phyloP scores from a whole-genome alignment of 37 sponge, comb jelly and placozoan genomes.

The Cliona cf. orientalis region DNA sequence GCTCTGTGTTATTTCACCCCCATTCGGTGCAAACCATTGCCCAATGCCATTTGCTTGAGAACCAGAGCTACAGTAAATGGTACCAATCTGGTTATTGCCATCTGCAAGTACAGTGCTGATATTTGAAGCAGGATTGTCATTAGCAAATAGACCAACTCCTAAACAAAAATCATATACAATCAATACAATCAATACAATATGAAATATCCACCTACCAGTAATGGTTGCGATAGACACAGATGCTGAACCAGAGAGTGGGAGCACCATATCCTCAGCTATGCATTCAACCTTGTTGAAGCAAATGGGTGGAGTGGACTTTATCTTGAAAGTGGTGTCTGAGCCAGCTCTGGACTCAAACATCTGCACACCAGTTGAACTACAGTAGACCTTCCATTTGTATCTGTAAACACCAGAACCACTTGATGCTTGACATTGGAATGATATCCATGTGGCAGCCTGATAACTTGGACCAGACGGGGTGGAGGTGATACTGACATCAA shows the following conservation, averaged over 20 bases:
- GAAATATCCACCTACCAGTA: neutral
- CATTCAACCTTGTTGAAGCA: conserved; percentile 15
- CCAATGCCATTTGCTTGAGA: conserved; percentile 4
- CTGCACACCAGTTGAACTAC: conserved; percentile 15
- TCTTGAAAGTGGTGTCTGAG: neutral
- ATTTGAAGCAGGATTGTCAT: conserved; percentile 14
- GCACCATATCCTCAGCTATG: conserved; percentile 10
- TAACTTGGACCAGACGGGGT: conserved; percentile 19
- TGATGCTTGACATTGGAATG: conserved; percentile 9
- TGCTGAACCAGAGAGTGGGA: conserved; percentile 5
- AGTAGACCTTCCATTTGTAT: conserved; percentile 32
- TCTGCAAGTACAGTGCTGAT: conserved; percentile 19
- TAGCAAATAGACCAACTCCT: conserved; percentile 29
- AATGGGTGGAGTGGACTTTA: conserved; percentile 21
- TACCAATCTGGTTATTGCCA: conserved; percentile 19
- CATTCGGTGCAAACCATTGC: conserved; percentile 25
- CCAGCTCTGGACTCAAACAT: conserved; percentile 10
- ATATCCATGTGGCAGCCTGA: conserved; percentile 22
- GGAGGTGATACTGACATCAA: conserved; percentile 9
- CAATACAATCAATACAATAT: neutral
- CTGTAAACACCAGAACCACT: conserved; percentile 13
- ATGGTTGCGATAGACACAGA: conserved; percentile 6
- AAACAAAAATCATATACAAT: neutral
- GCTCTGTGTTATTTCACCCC: neutral
- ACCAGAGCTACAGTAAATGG: conserved; percentile 29